phyloP scores from a whole-genome alignment of 2,888 invertebrate genomes.

The Corbicula japonica region DNA sequence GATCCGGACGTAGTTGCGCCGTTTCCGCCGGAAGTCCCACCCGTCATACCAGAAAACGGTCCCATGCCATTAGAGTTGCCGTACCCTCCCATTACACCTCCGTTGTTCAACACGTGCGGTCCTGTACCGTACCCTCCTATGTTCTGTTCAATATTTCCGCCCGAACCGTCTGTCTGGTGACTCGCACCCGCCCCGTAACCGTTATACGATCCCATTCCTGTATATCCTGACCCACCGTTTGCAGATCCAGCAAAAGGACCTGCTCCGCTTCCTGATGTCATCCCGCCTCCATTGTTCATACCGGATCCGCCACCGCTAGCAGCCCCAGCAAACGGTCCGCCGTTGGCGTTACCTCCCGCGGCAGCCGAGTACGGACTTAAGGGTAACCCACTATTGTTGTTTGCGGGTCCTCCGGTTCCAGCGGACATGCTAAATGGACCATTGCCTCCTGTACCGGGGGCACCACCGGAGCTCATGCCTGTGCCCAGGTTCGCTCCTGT shows the following conservation, averaged over 20 bases:
- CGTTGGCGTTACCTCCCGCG: conserved; percentile 33
- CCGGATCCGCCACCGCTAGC: conserved; percentile 21
- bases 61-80: conserved; percentile 29
- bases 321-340: conserved; percentile 42
- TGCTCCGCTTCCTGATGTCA: background rate
- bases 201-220: conserved; percentile 12
- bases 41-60: background rate
- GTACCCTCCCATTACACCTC: conserved; percentile 1
- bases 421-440: conserved; percentile 61
- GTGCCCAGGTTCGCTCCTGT: conserved; percentile 36
- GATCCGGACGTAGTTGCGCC: conserved; percentile 15
- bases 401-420: conserved; percentile 39
- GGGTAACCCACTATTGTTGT: conserved; percentile 42
- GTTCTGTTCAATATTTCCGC: conserved; percentile 47
- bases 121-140: conserved; percentile 39
- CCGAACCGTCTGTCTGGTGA: conserved; percentile 50
- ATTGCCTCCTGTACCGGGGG: conserved; percentile 49
- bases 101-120: conserved; percentile 17
- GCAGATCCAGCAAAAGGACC: conserved; percentile 1
- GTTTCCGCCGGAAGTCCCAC: background rate
- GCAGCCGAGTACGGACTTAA: conserved; percentile 52
- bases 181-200: conserved; percentile 27
- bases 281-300: background rate
- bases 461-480: too few species aligned
- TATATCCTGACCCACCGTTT: background rate